Evolutionary conservation across 2,113 vertebrate species (phyloP).

Genomic region (Campylomormyrus tamandua): DNA sequence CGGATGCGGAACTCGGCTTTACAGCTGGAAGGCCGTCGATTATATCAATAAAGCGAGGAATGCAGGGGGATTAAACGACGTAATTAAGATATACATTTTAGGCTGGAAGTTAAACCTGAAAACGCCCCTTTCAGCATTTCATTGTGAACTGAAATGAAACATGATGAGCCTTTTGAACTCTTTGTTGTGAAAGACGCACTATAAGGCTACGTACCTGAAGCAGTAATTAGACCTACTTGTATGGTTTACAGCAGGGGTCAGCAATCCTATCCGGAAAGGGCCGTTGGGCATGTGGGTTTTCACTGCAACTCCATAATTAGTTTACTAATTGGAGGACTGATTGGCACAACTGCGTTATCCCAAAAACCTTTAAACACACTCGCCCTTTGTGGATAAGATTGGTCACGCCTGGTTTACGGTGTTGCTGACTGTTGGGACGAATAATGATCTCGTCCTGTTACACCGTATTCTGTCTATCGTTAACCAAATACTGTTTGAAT

Average conservation of each 20-base stretch:
- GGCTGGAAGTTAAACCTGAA: background rate
- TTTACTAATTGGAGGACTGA: too few species aligned
- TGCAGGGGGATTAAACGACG: background rate
- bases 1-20: background rate
- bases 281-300: too few species aligned
- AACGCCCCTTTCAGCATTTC: background rate
- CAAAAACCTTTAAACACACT: too few species aligned
- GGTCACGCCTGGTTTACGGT: background rate
- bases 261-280: too few species aligned
- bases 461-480: background rate
- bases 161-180: background rate
- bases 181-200: background rate
- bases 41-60: background rate
- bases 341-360: too few species aligned
- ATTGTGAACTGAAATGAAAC: background rate
- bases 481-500: background rate
- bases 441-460: background rate
- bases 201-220: background rate
- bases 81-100: background rate
- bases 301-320: too few species aligned
- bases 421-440: background rate
- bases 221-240: background rate
- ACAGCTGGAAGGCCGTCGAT: background rate
- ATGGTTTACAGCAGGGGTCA: background rate
- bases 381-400: too few species aligned